These are phyloP conservation scores for Diadema setosum DNA, from an alignment of 35 echinoderm and acorn worm genomes.

Conservation along the genomic window DNA sequence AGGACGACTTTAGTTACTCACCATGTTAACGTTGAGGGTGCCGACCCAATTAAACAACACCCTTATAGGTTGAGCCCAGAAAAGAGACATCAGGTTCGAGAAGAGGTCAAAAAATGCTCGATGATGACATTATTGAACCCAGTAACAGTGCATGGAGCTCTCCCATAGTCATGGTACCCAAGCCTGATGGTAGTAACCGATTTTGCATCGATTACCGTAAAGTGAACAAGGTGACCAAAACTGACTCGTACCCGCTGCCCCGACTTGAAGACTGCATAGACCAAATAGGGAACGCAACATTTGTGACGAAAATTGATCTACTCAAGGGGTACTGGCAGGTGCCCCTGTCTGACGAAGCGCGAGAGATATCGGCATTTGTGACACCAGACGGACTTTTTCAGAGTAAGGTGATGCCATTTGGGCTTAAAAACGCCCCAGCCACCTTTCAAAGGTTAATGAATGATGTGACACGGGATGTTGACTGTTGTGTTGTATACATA, in stretches of 20 bases:
- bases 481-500: conserved; percentile 23
- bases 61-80: conserved; percentile 58
- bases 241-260: conserved; percentile 75
- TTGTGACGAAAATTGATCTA: conserved; percentile 62
- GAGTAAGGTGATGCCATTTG: no score
- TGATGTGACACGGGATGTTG: no score
- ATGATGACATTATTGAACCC: conserved; percentile 63
- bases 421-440: no score
- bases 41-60: conserved; percentile 38
- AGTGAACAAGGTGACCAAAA: conserved; percentile 50
- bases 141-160: conserved; percentile 59
- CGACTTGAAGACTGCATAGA: conserved; percentile 74
- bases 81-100: conserved; percentile 13
- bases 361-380: conserved; percentile 45
- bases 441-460: no score
- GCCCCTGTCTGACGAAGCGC: conserved; percentile 2
- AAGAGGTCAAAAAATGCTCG: conserved; percentile 69
- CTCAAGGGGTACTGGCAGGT: conserved; percentile 55
- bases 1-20: conserved; percentile 15
- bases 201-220: conserved; percentile 72
- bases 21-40: conserved; percentile 45
- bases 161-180: no score
- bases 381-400: no score
- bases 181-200: no score
- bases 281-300: conserved; percentile 50